Base-by-base conservation (phyloP, 2,888 invertebrate species). In the Amblyteles armatorius region DNA sequence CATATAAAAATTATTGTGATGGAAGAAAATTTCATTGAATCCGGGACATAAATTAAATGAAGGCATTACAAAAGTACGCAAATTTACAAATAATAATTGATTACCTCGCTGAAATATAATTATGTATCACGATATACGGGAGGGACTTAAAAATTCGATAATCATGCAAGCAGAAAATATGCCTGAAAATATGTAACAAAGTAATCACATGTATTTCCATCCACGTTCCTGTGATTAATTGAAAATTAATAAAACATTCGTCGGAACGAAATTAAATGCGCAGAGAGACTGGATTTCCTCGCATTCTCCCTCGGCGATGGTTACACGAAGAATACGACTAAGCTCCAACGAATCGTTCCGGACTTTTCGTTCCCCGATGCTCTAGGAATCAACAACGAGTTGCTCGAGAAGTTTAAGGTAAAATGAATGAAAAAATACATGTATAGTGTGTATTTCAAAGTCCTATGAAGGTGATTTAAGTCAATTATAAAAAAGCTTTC, bases 361-460 rank as follows among this genome's bases (percentile, higher is more conserved):
- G 83, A 85, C 40, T 85, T 86, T 80, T 80, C 79, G 1, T 89
- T 89, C 71, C 90, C 90, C 3, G 88, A 86, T 9, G 82, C 85
- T 33, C 67, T 90, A 7, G 81, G 82, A 78, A 87, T 90, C 44
- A 76, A 87, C 33, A 76, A 84, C 2, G 52, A 83, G 2, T 73
- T 86, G n/a, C 29, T 88, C n/a, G 44, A 88, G n/a, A 90, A 89
- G 71, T 89, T 90, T 22, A 29, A 88, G 87, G 89, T 90, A 87
- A 79, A 44, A 16, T 4, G 22, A 11, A 1, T 52, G 22, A n/a
- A n/a, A 16, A 68, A 68, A 67, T 7, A 40, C 13, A 71, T 72
- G 7, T n/a, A 74, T 73, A 0, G 48, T 36, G 4, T 19, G 5
- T n/a, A 55, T 36, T 55, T 48, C 44, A 16, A 48, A 48, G 11